These are phyloP conservation scores for Amphiprion percula DNA, from an alignment of 2,113 vertebrate genomes.

Conservation along the genomic window DNA sequence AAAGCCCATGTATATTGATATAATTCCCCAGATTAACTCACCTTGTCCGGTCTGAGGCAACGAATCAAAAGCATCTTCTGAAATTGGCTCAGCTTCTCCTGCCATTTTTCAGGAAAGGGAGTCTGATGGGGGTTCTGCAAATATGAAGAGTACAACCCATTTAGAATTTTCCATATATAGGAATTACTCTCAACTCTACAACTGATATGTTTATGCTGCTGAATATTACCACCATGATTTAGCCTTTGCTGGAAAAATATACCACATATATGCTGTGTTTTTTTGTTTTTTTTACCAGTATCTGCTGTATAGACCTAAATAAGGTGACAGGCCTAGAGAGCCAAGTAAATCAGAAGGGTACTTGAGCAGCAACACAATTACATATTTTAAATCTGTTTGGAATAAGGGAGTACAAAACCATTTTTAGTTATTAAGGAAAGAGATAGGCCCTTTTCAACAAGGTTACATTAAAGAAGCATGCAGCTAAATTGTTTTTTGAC, in stretches of 20 bases:
- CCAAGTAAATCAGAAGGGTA: no score
- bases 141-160: slow-evolving; percentile 13
- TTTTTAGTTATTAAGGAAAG: not conserved
- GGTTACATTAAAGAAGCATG: slow-evolving; percentile 9
- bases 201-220: not conserved
- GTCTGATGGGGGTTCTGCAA: slow-evolving; percentile 86
- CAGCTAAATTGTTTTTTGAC: slow-evolving; percentile 24
- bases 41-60: slow-evolving; percentile 91
- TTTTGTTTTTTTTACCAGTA: no score
- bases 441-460: slow-evolving; percentile 15
- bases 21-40: slow-evolving; percentile 36
- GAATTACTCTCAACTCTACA: not conserved
- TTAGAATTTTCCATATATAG: not conserved
- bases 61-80: slow-evolving; percentile 91
- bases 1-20: not conserved
- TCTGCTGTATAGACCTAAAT: not conserved
- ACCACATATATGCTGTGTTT: no score
- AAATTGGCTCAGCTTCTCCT: slow-evolving; percentile 84
- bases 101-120: slow-evolving; percentile 85
- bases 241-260: no score
- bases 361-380: not conserved
- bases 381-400: slow-evolving; percentile 8
- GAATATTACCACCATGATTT: not conserved
- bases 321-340: not conserved
- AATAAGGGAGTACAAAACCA: slow-evolving; percentile 3